These are phyloP conservation scores for Pseudoips prasinana DNA, from an alignment of 2,888 invertebrate species.

Conservation along the genomic window DNA sequence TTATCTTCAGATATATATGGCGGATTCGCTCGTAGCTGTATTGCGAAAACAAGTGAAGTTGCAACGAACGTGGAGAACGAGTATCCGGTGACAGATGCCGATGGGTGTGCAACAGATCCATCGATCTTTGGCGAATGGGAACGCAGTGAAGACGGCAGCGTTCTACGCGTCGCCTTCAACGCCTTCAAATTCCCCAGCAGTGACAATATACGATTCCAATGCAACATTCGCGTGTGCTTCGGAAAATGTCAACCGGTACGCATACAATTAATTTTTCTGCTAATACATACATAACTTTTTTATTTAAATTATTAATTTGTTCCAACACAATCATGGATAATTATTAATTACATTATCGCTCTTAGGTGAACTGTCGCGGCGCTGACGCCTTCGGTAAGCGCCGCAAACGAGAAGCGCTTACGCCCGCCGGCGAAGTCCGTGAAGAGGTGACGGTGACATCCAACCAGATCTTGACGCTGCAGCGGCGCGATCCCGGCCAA, in stretches of 20 bases:
- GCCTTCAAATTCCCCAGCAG: slow-evolving; percentile 98
- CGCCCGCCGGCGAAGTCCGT: slow-evolving; percentile 90
- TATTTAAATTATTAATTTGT: not conserved
- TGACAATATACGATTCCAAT: slow-evolving; percentile 96
- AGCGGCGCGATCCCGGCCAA: slow-evolving; percentile 90
- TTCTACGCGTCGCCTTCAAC: slow-evolving; percentile 93
- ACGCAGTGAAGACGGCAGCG: slow-evolving; percentile 92
- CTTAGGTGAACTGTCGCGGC: slow-evolving; percentile 93
- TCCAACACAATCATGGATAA: not conserved
- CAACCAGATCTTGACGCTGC: slow-evolving; percentile 94
- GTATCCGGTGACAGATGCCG: slow-evolving; percentile 95
- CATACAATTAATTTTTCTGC: not conserved
- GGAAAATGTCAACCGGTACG: slow-evolving; percentile 96
- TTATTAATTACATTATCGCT: slow-evolving; percentile 1
- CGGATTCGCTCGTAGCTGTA: slow-evolving; percentile 95
- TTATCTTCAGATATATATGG: slow-evolving; percentile 90
- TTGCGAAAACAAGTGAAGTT: slow-evolving; percentile 95
- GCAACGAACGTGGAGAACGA: slow-evolving; percentile 90
- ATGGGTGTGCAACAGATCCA: slow-evolving; percentile 96
- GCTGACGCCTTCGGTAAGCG: slow-evolving; percentile 94
- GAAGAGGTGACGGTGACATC: slow-evolving; percentile 97
- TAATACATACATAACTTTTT: not conserved
- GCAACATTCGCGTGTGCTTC: slow-evolving; percentile 96
- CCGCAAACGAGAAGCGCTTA: slow-evolving; percentile 83
- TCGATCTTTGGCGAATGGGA: slow-evolving; percentile 97